Conservation (phyloP, 2,888 invertebrate genomes). For the Slavum lentiscoides region DNA sequence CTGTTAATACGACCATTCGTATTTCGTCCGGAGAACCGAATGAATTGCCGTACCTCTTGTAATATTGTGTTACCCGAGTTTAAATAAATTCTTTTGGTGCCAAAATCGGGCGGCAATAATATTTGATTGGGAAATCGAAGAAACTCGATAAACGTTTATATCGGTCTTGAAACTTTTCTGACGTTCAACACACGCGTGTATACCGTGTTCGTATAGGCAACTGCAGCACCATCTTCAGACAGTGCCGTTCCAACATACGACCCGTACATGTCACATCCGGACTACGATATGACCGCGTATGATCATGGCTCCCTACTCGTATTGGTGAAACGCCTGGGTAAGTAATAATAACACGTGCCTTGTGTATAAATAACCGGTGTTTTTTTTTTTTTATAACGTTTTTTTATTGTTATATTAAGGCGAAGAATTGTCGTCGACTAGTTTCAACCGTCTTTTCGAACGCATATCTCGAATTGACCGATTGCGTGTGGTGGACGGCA, state of each 20-base stretch:
- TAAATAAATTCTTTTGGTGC: too few relatives aligned
- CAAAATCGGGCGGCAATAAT: neutral
- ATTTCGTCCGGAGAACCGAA: too few relatives aligned
- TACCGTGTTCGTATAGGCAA: slow-evolving; percentile 20
- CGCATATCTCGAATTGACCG: slow-evolving; percentile 73
- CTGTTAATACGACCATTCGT: too few relatives aligned
- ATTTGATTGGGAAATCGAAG: slow-evolving; percentile 2
- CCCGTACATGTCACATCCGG: slow-evolving; percentile 91
- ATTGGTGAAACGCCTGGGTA: slow-evolving; percentile 83
- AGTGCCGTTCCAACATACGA: slow-evolving; percentile 85
- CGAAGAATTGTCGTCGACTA: slow-evolving; percentile 62
- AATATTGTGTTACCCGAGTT: too few relatives aligned
- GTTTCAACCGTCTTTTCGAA: slow-evolving; percentile 76
- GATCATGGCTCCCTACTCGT: slow-evolving; percentile 89
- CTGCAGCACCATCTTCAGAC: slow-evolving; percentile 83
- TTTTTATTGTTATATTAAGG: slow-evolving; percentile 56
- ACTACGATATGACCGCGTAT: slow-evolving; percentile 89
- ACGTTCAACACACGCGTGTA: neutral
- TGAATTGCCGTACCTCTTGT: too few relatives aligned
- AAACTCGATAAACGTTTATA: neutral
- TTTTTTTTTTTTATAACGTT: too few relatives aligned
- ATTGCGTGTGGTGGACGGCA: slow-evolving; percentile 80
- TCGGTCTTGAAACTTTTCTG: neutral
- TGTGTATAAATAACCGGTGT: neutral
- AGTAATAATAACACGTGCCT: slow-evolving; percentile 56